Conservation (phyloP, 2,113 vertebrate genomes). For the Phalacrocorax brasilianus region DNA sequence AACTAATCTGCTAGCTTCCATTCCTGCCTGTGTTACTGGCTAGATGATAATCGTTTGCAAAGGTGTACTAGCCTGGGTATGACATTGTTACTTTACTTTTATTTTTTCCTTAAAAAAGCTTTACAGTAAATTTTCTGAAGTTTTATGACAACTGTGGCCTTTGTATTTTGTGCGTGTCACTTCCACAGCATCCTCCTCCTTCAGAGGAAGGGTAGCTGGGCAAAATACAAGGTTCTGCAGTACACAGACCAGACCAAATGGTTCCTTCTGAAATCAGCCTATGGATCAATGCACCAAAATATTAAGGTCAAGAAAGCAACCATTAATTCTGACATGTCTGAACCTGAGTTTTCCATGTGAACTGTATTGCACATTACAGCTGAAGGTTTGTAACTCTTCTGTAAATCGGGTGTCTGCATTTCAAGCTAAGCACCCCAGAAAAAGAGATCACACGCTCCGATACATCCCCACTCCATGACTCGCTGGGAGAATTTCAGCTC, state of each 20-base stretch:
- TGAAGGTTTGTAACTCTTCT: background rate
- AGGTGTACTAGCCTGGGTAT: background rate
- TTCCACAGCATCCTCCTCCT: background rate
- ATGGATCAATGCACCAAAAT: background rate
- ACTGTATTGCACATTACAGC: background rate
- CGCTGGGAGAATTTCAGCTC: background rate
- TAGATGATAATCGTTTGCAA: background rate
- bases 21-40: background rate
- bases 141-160: background rate
- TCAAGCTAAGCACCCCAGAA: background rate
- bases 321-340: background rate
- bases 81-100: background rate
- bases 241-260: background rate
- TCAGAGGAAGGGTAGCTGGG: background rate
- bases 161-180: background rate
- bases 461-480: background rate
- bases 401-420: background rate
- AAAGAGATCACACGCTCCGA: background rate
- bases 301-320: background rate
- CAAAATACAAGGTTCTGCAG: background rate
- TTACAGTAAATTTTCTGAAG: background rate
- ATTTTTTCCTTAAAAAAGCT: background rate
- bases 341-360: background rate
- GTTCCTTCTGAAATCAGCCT: background rate
- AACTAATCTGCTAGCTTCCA: background rate